Base-by-base conservation (phyloP, 2,888 invertebrate species). In the Pristionchus japonicus region DNA sequence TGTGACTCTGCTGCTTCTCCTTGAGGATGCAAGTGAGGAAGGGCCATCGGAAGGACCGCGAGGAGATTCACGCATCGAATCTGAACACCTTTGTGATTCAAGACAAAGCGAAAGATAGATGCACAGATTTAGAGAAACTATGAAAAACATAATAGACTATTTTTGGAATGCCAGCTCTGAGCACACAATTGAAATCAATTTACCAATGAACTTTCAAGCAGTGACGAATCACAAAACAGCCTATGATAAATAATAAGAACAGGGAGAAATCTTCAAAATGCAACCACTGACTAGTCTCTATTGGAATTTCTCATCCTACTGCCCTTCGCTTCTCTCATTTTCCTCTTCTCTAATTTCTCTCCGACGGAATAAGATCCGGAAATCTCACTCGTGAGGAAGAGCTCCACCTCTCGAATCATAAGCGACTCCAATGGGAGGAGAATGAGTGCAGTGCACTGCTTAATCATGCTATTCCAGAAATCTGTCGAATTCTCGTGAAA, bases 341-440 rank as follows among this genome's bases (percentile, higher is more conserved):
- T 77, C 11, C 74, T 77, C 67, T 67, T 47, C 43, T 77, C 77
- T 77, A 77, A 77, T 77, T 77, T 77, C 77, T 47, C 77, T 47
- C 77, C 77, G 77, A 47, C 77, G 43, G 77, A 77, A 77, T 77
- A 77, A 77, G 43, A 77, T 77, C 77, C 77, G 77, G 77, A 77
- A 77, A 77, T 77, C 43, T 40, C 43, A 47, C 31, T 70, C 23
- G 70, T 27, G 31, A 61, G 27, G 34, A 67, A 6, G 70, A 20
- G 37, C 15, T 37, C 37, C 77, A n/a, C 77, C 77, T 37, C 64
- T n/a, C 31, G 9, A 37, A 70, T 70, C 37, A 70, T 37, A 43
- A 47, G 77, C n/a, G 13, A 77, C 77, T 40, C 77, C 40, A 77
- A 77, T 40, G 17, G n/a, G 77, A 37, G 34, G 77, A 27, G n/a